A percentile compares a stretch with the other conserved stretches of the same genome.
phyloP scores from a whole-genome alignment of 2,888 invertebrate genomes.

The Siphonodentalium dalli region DNA sequence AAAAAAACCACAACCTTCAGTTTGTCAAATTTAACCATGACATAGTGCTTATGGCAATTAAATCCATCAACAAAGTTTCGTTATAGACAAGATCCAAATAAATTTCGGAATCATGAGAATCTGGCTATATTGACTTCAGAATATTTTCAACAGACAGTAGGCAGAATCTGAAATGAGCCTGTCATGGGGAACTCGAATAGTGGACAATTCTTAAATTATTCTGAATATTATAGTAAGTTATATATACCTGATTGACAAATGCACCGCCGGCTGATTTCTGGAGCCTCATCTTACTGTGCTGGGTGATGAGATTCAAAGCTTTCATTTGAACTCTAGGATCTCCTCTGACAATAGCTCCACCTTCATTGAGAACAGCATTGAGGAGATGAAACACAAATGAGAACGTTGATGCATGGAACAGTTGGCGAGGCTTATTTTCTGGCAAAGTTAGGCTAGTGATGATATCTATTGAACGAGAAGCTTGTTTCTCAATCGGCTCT shows the following conservation, averaged over 20 bases:
- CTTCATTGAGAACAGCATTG: slow-evolving; percentile 57
- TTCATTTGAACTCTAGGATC: slow-evolving; percentile 48
- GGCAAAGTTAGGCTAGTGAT: slow-evolving; percentile 54
- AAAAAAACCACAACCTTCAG: too few relatives aligned
- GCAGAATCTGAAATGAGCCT: too few relatives aligned
- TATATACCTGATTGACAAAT: slow-evolving; percentile 17
- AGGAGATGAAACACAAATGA: slow-evolving; percentile 84
- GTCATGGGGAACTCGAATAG: too few relatives aligned
- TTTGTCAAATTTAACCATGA: too few relatives aligned
- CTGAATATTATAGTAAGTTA: too few relatives aligned
- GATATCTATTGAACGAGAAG: slow-evolving; percentile 73
- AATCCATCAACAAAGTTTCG: too few relatives aligned
- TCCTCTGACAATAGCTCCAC: slow-evolving; percentile 39
- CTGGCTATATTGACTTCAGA: too few relatives aligned
- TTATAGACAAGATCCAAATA: too few relatives aligned
- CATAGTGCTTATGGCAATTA: too few relatives aligned
- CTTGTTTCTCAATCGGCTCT: slow-evolving; percentile 73
- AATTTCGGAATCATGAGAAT: too few relatives aligned
- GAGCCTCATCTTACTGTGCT: slow-evolving; percentile 75
- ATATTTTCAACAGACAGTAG: too few relatives aligned
- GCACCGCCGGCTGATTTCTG: slow-evolving; percentile 15
- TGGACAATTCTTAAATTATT: too few relatives aligned
- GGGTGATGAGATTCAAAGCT: slow-evolving; percentile 58
- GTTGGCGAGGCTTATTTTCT: slow-evolving; percentile 3
- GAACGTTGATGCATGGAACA: slow-evolving; percentile 78